phyloP scores from a whole-genome alignment of 2,888 invertebrate species.

The Andrena trimmerana region DNA sequence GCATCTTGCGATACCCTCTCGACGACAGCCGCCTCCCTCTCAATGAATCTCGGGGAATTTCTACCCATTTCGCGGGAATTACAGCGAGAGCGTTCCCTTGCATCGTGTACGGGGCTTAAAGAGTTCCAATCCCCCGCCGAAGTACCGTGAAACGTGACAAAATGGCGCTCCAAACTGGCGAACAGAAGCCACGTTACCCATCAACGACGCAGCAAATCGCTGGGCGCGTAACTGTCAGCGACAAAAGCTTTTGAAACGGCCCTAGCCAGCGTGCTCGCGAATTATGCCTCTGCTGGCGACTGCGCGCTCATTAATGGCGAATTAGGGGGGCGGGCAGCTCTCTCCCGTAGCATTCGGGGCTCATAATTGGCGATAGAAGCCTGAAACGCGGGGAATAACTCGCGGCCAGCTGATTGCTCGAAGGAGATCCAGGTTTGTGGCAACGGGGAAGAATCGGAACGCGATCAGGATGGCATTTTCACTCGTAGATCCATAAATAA shows the following conservation, averaged over 20 bases:
- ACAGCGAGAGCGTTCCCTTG: too few relatives aligned
- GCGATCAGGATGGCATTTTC: background rate
- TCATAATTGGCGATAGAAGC: constrained; percentile 5
- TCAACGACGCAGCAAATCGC: background rate
- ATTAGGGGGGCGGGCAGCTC: background rate
- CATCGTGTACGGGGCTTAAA: too few relatives aligned
- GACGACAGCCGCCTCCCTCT: background rate
- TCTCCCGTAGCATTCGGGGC: background rate
- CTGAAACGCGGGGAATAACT: background rate
- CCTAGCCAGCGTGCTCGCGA: constrained; percentile 32
- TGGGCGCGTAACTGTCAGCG: constrained; percentile 56
- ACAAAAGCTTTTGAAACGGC: constrained; percentile 52
- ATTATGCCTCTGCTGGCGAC: constrained; percentile 21
- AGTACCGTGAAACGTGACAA: constrained; percentile 9
- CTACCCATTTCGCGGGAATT: background rate
- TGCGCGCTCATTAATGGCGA: constrained; percentile 18
- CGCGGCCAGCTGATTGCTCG: background rate
- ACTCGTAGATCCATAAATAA: too few relatives aligned
- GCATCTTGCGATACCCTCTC: background rate
- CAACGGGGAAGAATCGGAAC: background rate
- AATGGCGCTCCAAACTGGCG: constrained; percentile 8
- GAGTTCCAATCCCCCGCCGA: too few relatives aligned
- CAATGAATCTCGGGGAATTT: constrained; percentile 1
- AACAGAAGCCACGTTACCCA: constrained; percentile 10
- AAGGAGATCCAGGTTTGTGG: background rate